A percentile compares a stretch with the other conserved stretches of the same genome.
phyloP scores from a whole-genome alignment of 2,797 vertebrate species.

The Molothrus aeneus region DNA sequence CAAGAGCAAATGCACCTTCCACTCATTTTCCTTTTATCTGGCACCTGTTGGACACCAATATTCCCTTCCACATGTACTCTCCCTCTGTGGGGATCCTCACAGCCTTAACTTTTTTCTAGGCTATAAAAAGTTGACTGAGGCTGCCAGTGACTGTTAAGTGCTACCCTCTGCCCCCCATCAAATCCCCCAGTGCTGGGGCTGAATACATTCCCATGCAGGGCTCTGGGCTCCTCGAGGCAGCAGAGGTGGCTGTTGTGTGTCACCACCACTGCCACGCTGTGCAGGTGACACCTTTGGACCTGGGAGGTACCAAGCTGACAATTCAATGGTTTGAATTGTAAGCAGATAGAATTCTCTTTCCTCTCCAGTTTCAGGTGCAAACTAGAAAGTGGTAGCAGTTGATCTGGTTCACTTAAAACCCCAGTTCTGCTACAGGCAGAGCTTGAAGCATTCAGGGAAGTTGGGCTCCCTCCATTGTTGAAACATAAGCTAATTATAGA shows the following conservation, averaged over 20 bases:
- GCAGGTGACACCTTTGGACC: background rate
- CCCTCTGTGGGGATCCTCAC: background rate
- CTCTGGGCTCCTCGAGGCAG: background rate
- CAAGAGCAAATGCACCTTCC: background rate
- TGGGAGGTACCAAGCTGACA: background rate
- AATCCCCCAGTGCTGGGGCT: background rate
- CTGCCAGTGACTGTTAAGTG: background rate
- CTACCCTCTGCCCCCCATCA: background rate
- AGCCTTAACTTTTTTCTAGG: background rate
- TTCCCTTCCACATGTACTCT: background rate
- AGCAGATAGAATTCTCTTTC: background rate
- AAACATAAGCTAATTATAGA: background rate
- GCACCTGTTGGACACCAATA: background rate
- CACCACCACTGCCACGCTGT: background rate
- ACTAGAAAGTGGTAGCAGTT: background rate
- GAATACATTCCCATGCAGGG: background rate
- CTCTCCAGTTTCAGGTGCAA: background rate
- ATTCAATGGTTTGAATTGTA: background rate
- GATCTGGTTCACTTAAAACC: background rate
- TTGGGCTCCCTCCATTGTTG: background rate
- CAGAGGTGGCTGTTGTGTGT: background rate
- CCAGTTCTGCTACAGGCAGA: background rate
- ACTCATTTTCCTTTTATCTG: background rate
- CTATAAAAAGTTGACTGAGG: background rate
- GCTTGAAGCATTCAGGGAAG: background rate